phyloP scores from a whole-genome alignment of 2,113 vertebrate species.

The Stegostoma tigrinum region DNA sequence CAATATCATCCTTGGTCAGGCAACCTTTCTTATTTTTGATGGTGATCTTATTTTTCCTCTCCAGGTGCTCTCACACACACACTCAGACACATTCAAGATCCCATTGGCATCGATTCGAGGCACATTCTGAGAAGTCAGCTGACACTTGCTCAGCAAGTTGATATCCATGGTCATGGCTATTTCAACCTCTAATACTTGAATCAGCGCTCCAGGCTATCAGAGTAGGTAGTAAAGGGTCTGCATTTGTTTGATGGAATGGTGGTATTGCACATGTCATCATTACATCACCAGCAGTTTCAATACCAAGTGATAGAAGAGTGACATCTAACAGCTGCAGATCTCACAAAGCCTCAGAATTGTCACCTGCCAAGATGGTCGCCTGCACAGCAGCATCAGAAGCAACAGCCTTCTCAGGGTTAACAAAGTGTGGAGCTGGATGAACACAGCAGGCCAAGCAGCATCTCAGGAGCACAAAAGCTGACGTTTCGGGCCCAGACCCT shows the following conservation, averaged over 20 bases:
- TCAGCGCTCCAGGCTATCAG: conserved; percentile 59
- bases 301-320: conserved; percentile 69
- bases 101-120: conserved; percentile 86
- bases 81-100: conserved; percentile 79
- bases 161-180: conserved; percentile 84
- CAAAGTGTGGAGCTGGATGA: too few relatives aligned
- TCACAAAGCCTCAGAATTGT: conserved; percentile 78
- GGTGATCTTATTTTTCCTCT: conserved; percentile 83
- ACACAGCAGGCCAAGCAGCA: too few relatives aligned
- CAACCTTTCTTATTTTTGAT: conserved; percentile 92
- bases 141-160: conserved; percentile 80
- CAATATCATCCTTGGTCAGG: conserved; percentile 81
- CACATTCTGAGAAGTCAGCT: conserved; percentile 73
- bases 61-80: conserved; percentile 81
- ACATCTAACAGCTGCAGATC: conserved; percentile 75
- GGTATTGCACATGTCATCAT: conserved; percentile 71
- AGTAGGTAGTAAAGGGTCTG: conserved; percentile 71
- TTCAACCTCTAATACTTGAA: conserved; percentile 72
- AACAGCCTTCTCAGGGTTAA: conserved; percentile 72
- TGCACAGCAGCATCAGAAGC: conserved; percentile 81
- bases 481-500: too few relatives aligned
- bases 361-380: conserved; percentile 73
- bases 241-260: conserved; percentile 75
- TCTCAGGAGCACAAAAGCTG: too few relatives aligned
- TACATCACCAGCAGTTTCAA: conserved; percentile 76